phyloP scores from a whole-genome alignment of 1,140 invertebrate species.

The Diabrotica virgifera region DNA sequence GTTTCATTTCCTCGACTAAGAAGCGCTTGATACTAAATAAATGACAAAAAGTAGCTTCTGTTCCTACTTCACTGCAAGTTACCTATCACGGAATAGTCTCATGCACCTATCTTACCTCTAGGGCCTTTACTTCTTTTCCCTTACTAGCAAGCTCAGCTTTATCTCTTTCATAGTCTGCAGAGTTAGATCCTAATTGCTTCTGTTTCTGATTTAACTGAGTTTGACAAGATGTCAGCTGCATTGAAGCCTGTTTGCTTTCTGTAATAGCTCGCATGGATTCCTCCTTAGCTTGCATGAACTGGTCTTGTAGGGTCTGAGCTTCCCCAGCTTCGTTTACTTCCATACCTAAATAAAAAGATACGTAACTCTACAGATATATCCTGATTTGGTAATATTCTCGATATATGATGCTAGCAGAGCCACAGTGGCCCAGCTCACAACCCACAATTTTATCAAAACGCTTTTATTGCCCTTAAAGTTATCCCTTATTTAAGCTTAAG shows the following conservation, averaged over 20 bases:
- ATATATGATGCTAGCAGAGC: too few species aligned
- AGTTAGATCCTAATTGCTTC: slow-evolving; percentile 66
- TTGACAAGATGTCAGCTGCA: slow-evolving; percentile 71
- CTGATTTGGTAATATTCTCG: too few species aligned
- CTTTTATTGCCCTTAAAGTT: too few species aligned
- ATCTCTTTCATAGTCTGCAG: slow-evolving; percentile 71
- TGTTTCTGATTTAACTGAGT: slow-evolving; percentile 67
- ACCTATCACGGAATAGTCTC: not conserved
- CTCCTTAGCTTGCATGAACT: slow-evolving; percentile 78
- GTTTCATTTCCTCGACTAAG: too few species aligned
- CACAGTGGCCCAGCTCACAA: too few species aligned
- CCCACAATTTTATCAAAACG: too few species aligned
- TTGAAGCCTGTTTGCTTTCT: slow-evolving; percentile 73
- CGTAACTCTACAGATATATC: too few species aligned
- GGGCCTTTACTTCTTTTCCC: slow-evolving; percentile 53
- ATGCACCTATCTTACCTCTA: slow-evolving; percentile 26
- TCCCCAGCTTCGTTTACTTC: slow-evolving; percentile 77
- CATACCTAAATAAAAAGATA: slow-evolving; percentile 54
- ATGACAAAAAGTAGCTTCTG: not conserved
- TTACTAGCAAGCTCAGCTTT: slow-evolving; percentile 60
- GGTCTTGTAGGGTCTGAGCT: slow-evolving; percentile 83
- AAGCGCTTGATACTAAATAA: too few species aligned
- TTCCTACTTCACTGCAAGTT: not conserved
- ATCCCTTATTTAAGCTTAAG: too few species aligned
- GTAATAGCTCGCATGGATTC: slow-evolving; percentile 75